Evolutionary conservation across 2,797 vertebrate genomes (phyloP).

Genomic region (Aldrovandia affinis): DNA sequence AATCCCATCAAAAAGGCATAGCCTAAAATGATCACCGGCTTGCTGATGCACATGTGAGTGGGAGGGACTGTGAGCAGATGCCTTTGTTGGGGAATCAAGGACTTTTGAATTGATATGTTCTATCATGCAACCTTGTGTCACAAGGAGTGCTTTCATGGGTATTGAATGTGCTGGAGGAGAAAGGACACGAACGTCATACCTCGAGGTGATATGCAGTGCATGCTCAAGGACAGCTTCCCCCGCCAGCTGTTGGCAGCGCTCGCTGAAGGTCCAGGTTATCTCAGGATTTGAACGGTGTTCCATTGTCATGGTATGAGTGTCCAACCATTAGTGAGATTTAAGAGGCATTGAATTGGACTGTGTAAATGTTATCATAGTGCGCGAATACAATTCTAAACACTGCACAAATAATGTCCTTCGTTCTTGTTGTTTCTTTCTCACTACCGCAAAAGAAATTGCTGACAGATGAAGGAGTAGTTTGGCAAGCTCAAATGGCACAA

Average conservation of each 20-base stretch:
- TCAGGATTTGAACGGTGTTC: neutral
- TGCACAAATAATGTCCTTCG: no score
- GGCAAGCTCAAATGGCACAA: neutral
- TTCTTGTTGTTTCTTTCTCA: no score
- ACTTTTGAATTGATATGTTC: neutral
- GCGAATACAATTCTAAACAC: no score
- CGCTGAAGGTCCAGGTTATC: neutral
- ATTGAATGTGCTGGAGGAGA: neutral
- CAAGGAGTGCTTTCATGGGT: neutral
- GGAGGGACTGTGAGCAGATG: neutral
- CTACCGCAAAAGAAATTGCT: no score
- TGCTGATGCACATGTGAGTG: neutral
- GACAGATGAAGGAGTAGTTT: no score
- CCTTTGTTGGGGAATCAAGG: neutral
- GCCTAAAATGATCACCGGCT: neutral
- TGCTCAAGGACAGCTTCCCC: neutral
- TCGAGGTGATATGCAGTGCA: neutral
- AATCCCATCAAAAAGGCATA: neutral
- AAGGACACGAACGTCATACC: neutral
- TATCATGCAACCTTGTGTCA: neutral
- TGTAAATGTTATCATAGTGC: neutral
- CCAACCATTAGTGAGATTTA: neutral
- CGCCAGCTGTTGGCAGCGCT: neutral
- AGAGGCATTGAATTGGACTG: neutral
- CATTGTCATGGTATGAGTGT: neutral